Conservation (phyloP, 1,140 invertebrate species). For the Ceratosolen fusciceps region DNA sequence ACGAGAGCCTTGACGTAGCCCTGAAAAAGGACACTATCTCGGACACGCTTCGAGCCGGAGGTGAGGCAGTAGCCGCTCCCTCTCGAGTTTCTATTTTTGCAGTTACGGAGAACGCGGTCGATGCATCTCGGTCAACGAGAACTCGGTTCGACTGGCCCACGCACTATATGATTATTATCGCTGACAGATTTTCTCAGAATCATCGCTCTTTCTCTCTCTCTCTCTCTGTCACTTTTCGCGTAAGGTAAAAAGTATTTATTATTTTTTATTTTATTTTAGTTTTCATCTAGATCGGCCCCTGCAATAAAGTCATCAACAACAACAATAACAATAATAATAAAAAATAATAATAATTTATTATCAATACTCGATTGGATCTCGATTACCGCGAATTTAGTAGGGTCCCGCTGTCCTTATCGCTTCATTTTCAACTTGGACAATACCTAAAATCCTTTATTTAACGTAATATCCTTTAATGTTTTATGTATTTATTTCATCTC, state of each 20-base stretch:
- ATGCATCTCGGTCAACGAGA: background rate
- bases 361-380: background rate
- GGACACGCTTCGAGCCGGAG: background rate
- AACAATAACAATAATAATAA: no score
- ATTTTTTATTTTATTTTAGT: no score
- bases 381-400: background rate
- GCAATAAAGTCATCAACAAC: no score
- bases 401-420: background rate
- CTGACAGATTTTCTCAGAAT: slow-evolving; percentile 24
- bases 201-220: no score
- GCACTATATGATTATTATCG: slow-evolving; percentile 11
- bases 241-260: no score
- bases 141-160: background rate
- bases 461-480: no score
- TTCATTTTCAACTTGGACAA: no score
- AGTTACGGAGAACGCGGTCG: background rate
- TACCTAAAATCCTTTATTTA: no score
- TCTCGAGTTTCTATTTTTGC: background rate
- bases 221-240: no score
- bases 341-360: no score
- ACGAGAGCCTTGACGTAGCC: slow-evolving; percentile 2
- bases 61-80: background rate
- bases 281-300: no score
- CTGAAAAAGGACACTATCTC: slow-evolving; percentile 37
- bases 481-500: no score